phyloP scores from a whole-genome alignment of 1,140 invertebrate genomes.

The Drosophila subpulchrella region DNA sequence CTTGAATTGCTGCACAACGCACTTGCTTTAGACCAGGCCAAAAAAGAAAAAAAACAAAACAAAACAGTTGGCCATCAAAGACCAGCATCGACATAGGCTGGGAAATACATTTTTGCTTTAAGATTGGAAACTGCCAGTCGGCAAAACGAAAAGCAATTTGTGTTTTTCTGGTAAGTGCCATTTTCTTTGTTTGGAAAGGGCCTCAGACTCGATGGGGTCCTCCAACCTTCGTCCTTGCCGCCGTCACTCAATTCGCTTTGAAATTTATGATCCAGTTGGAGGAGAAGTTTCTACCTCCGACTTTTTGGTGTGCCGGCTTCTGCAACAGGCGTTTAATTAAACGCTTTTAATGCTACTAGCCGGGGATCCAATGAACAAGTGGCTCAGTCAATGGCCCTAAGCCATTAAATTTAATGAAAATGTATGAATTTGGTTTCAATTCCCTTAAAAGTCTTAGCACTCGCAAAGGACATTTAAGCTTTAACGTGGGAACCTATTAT shows the following conservation, averaged over 20 bases:
- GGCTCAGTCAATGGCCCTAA: constrained; percentile 1
- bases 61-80: constrained; percentile 33
- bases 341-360: constrained; percentile 24
- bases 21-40: constrained; percentile 9
- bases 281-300: constrained; percentile 16
- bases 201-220: neutral
- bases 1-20: constrained; percentile 47
- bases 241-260: constrained; percentile 41
- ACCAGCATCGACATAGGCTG: constrained; percentile 46
- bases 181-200: constrained; percentile 50
- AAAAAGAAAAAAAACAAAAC: neutral
- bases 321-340: constrained; percentile 75
- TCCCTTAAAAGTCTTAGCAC: neutral
- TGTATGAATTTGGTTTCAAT: constrained; percentile 7
- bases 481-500: neutral
- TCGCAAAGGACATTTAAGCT: neutral
- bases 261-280: constrained; percentile 63
- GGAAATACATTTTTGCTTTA: constrained; percentile 52
- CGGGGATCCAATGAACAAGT: neutral
- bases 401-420: constrained; percentile 38
- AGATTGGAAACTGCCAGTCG: constrained; percentile 41
- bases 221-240: neutral
- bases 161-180: constrained; percentile 43
- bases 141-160: constrained; percentile 48
- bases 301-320: constrained; percentile 42